These are phyloP conservation scores for Sebastes schlegelii DNA, from an alignment of 2,113 vertebrate species.

Conservation along the genomic window DNA sequence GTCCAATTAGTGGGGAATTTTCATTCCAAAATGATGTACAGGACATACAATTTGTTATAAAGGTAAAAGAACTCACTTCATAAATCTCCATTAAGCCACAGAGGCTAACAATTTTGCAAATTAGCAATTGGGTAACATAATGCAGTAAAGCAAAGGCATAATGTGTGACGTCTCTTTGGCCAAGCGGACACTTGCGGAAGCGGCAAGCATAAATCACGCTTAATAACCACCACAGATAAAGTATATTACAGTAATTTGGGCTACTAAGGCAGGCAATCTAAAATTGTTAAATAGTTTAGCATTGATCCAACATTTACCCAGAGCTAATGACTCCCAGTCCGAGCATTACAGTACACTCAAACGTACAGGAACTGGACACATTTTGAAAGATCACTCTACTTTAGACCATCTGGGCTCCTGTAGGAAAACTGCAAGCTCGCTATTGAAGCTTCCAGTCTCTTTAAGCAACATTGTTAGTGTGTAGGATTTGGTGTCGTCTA, in stretches of 20 bases:
- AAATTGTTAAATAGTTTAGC: not conserved
- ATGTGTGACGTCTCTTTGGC: no score
- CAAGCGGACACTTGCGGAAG: no score
- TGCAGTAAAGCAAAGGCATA: no score
- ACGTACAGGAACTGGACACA: not conserved
- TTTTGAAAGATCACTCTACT: not conserved
- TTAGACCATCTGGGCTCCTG: not conserved
- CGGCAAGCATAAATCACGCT: no score
- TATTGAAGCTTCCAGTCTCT: no score
- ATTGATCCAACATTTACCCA: not conserved
- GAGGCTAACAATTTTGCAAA: no score
- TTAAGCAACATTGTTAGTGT: no score
- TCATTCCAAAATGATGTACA: not conserved
- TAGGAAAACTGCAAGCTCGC: no score
- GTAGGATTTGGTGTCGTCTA: no score
- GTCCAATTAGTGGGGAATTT: not conserved
- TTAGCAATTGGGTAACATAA: no score
- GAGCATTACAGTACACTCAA: not conserved
- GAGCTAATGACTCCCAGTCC: not conserved
- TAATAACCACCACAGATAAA: not conserved
- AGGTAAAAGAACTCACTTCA: not conserved
- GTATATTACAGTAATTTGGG: not conserved
- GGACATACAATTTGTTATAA: not conserved
- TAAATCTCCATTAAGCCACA: not conserved
- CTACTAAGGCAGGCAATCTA: not conserved